phyloP scores from a whole-genome alignment of 1,140 invertebrate genomes.

The Rhynchophorus ferrugineus region DNA sequence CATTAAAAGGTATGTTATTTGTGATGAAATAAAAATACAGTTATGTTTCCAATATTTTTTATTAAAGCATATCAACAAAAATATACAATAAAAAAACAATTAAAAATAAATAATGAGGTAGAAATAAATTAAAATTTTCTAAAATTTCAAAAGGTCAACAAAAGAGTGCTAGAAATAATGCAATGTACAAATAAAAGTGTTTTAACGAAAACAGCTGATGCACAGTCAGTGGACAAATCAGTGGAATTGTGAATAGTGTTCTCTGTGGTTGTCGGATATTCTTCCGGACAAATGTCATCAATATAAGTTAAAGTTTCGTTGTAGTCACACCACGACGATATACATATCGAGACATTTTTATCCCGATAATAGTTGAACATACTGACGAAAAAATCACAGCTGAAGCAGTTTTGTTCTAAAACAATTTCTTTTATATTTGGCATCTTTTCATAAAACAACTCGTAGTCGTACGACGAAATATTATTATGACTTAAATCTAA shows the following conservation, averaged over 20 bases:
- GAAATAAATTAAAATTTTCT: slow-evolving; percentile 14
- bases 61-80: slow-evolving; percentile 8
- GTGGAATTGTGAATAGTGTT: slow-evolving; percentile 13
- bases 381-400: no score
- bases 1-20: no score
- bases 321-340: slow-evolving; percentile 22
- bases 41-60: no score
- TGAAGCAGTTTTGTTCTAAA: slow-evolving; percentile 26
- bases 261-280: slow-evolving; percentile 1
- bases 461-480: slow-evolving; percentile 29
- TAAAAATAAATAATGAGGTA: slow-evolving; percentile 17
- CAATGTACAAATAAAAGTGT: slow-evolving; percentile 5
- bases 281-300: slow-evolving; percentile 22
- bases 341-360: slow-evolving; percentile 29
- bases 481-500: slow-evolving; percentile 31
- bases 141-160: slow-evolving; percentile 18
- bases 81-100: slow-evolving; percentile 15
- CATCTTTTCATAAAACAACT: slow-evolving; percentile 28
- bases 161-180: slow-evolving; percentile 16
- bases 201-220: neutral
- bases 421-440: slow-evolving; percentile 33
- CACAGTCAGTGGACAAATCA: slow-evolving; percentile 26
- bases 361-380: slow-evolving; percentile 31
- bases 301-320: slow-evolving; percentile 26
- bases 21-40: no score